phyloP scores from a whole-genome alignment of 2,888 invertebrate genomes.

The Melitaea athalia region DNA sequence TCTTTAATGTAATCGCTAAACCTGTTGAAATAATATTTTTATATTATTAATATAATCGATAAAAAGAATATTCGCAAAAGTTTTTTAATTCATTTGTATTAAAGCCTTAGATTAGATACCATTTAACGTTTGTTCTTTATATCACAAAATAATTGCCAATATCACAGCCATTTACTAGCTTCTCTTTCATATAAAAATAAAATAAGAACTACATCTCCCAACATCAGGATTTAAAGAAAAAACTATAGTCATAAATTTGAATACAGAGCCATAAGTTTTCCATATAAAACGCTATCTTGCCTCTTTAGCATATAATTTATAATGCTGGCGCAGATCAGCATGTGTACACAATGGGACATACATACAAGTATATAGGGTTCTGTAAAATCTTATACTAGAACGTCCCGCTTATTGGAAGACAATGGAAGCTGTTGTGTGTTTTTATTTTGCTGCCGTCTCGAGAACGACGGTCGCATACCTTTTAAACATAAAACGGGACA shows the following conservation, averaged over 20 bases:
- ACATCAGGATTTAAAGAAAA: conserved; percentile 20
- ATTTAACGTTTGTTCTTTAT: neutral
- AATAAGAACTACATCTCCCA: neutral
- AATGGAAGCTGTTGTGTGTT: conserved; percentile 51
- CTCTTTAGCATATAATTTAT: conserved; percentile 69
- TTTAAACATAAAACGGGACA: conserved; percentile 19
- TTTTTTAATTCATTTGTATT: too few relatives aligned
- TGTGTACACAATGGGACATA: conserved; percentile 56
- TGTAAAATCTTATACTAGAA: conserved; percentile 46
- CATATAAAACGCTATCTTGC: conserved; percentile 47
- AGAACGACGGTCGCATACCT: conserved; percentile 23
- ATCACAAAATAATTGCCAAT: neutral
- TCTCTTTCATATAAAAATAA: neutral
- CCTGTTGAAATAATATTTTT: neutral
- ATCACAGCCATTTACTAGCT: neutral
- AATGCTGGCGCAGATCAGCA: conserved; percentile 62
- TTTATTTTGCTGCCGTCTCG: conserved; percentile 46
- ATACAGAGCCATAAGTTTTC: conserved; percentile 45
- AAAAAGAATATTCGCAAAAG: too few relatives aligned
- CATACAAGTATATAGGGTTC: conserved; percentile 49
- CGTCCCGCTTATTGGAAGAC: conserved; percentile 52
- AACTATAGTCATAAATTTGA: conserved; percentile 38
- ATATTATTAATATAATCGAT: neutral
- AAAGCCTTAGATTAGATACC: too few relatives aligned
- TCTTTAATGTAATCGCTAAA: conserved; percentile 12